Base-by-base conservation (phyloP, 2,888 invertebrate species). In the Orthosia gracilis region DNA sequence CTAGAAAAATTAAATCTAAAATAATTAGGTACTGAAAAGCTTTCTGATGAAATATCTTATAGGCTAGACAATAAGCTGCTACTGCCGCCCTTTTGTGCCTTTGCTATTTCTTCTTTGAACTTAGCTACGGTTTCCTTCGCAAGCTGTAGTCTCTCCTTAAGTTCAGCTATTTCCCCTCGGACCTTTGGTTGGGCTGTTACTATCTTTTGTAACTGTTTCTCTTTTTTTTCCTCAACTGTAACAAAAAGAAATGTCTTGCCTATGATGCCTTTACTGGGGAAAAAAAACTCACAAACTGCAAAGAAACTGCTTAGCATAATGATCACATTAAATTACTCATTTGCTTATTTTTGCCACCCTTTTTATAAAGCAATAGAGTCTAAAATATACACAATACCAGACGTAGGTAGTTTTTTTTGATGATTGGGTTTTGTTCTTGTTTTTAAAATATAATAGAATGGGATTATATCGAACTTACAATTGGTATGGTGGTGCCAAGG, bases 221-320 rank as follows among this genome's bases (percentile, higher is more conserved):
- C 98, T 91, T 98, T 99, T 88, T 98, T 98, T 15, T 98, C 98
- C 94, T 99, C 99, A 97, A 99, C 99, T 99, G 95, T 31, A 76
- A 76, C 75, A 78, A 21, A 50, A 97, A 87, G 4, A 58, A 11
- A 73, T 45, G 55, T 50, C 18, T 61, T 52, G 23, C 50, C 23
- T 23, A 58, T 62, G 45, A 52, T 61, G 69, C 47, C 78, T 61
- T 17, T 21, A 17, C 4, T 52, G 12, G 4, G 18, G 7, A 7
- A n/a, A 58, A 11, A 17, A 18, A 73, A 61, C 4, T 54, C 59
- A 59, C 78, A 54, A 9, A 40, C 2, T 13, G 69, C 59, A 55
- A 26, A 21, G 2, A 50, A 26, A 49, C 7, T 26, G 78, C 74
- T 13, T 18, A 54, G 69, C 69, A 54, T 23, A 15, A 45, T 45